A percentile compares a stretch with the other conserved stretches of the same genome.
Conservation (phyloP, 2,888 invertebrate species). For the Sacculina carcini region DNA sequence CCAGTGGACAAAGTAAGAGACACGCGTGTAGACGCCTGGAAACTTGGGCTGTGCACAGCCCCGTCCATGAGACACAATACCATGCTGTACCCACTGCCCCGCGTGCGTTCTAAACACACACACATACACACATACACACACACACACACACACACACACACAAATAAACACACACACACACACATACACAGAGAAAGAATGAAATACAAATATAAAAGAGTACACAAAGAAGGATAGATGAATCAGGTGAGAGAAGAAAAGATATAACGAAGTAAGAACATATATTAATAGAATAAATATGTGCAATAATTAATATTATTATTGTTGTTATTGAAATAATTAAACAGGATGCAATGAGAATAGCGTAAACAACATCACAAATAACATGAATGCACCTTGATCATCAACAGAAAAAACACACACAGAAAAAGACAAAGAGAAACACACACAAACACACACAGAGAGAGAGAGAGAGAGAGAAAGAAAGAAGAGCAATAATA, state of each 20-base stretch:
- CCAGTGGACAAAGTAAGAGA: slow-evolving; percentile 18
- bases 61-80: slow-evolving; percentile 61
- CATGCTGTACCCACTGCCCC: slow-evolving; percentile 28
- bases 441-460: no score
- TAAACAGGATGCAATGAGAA: no score
- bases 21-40: slow-evolving; percentile 59
- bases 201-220: not conserved
- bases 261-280: not conserved
- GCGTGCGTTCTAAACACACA: not conserved
- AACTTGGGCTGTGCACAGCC: slow-evolving; percentile 53
- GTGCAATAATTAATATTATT: not conserved
- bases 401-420: no score
- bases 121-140: slow-evolving; percentile 11
- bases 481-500: not conserved
- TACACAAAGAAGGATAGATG: not conserved
- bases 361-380: no score
- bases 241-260: not conserved
- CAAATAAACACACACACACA: no score
- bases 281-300: not conserved
- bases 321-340: no score
- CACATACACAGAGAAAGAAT: no score
- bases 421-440: no score
- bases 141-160: not conserved
- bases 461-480: not conserved
- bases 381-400: no score